Evolutionary conservation across 2,797 vertebrate species (phyloP), one percentile per base, ranked within the genome.

Genomic region (Platalea minor): DNA sequence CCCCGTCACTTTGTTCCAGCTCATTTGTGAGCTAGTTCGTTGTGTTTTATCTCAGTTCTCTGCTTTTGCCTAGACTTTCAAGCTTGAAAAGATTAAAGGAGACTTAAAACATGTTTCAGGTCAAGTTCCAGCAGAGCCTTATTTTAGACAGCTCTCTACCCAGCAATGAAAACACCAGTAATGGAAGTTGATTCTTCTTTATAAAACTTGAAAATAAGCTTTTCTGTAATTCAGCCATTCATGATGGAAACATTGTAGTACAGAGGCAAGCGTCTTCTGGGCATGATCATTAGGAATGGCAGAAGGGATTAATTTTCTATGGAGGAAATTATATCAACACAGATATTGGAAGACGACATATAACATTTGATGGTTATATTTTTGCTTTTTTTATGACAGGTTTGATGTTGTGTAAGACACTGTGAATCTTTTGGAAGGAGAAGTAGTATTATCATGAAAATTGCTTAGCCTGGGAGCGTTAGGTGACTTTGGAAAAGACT

Each of bases 351-450:
- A 88, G 23, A 81, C 19, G 61, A 48, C 45, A 26, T 10, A 16
- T 0, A 50, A 10, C 18, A 23, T 45, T 60, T 24, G 5, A 57
- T 2, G 0, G 0, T 18, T 59, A 2, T 3, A 67, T 21, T 83
- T 80, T 53, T 24, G 8, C 10, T 33, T 75, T 65, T 51, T 57
- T 16, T 13, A 17, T 26, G 4, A 37, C 13, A 60, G 5, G 13
- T 76, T 79, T 91, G 60, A 35, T 51, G 15, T 17, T 63, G 25
- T 29, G 9, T 46, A 82, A 74, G n/a, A 54, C 57, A 54, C 13
- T 21, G 12, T 46, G 51, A 91, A 45, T 26, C 21, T 60, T 80
- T 56, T 37, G 43, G 75, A 54, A 85, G 39, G n/a, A 91, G 11
- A 18, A 73, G 17, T 2, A 73, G 43, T 3, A 51, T 4, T 9